These are phyloP conservation scores for Peribatodes rhomboidaria DNA, from an alignment of 2,888 invertebrate genomes.

Conservation along the genomic window DNA sequence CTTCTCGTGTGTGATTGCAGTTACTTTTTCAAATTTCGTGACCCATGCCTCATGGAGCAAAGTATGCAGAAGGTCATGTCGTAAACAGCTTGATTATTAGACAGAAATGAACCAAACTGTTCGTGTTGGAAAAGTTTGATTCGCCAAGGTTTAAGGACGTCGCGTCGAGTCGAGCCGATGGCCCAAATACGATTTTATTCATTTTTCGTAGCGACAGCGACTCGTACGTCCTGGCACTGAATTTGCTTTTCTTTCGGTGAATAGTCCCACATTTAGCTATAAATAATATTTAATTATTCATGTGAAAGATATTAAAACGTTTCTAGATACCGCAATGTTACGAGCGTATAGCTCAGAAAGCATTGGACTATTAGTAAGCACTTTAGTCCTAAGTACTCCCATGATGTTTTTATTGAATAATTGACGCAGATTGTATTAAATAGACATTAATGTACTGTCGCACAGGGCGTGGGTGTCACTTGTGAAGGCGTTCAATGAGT, in stretches of 20 bases:
- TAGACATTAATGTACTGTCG: conserved; percentile 37
- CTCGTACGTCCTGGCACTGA: conserved; percentile 82
- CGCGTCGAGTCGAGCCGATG: conserved; percentile 55
- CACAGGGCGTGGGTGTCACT: conserved; percentile 61
- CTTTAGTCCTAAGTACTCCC: conserved; percentile 1
- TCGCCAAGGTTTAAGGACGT: conserved; percentile 62
- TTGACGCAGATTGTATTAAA: conserved; percentile 20
- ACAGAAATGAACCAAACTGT: conserved; percentile 27
- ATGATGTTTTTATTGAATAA: conserved; percentile 18
- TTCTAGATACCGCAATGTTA: neutral
- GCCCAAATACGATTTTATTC: conserved; percentile 81
- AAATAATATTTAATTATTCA: conserved; percentile 22
- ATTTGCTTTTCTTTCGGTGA: conserved; percentile 74
- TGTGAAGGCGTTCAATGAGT: conserved; percentile 67
- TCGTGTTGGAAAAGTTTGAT: conserved; percentile 53
- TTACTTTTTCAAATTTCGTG: conserved; percentile 22
- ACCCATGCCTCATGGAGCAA: conserved; percentile 12
- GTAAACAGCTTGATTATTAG: conserved; percentile 30
- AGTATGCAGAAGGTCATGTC: conserved; percentile 27
- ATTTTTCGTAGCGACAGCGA: conserved; percentile 83
- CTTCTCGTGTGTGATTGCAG: conserved; percentile 21
- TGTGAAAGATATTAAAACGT: neutral
- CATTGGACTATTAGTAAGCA: too few relatives aligned
- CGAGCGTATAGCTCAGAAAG: too few relatives aligned
- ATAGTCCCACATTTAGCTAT: conserved; percentile 35